Percentiles rank a stretch among this genome's conserved stretches.
Evolutionary conservation across 1,140 invertebrate species (phyloP).

Genomic region (Cotesia typhae): DNA sequence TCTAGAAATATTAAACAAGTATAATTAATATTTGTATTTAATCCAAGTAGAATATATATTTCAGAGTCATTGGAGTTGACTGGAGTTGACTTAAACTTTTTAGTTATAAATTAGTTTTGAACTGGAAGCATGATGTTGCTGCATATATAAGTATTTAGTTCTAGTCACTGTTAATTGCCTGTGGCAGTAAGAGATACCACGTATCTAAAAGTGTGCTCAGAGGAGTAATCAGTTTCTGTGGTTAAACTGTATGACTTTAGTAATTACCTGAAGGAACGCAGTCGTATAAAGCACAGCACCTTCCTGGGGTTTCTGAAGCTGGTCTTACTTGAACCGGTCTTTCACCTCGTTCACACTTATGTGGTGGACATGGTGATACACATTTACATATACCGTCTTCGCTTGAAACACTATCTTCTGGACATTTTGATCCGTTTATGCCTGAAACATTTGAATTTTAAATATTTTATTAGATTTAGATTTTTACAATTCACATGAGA

Average conservation of each 20-base stretch:
- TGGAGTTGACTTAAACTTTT: not conserved
- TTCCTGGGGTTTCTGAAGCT: slow-evolving; percentile 50
- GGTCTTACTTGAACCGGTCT: slow-evolving; percentile 50
- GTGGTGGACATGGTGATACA: slow-evolving; percentile 53
- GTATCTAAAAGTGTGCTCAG: not conserved
- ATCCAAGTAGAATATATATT: no score
- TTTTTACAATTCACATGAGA: no score
- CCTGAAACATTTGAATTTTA: slow-evolving; percentile 40
- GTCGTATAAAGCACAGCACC: slow-evolving; percentile 57
- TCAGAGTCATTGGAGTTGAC: not conserved
- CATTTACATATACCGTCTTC: slow-evolving; percentile 58
- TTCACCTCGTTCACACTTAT: slow-evolving; percentile 50
- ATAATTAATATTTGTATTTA: slow-evolving; percentile 22
- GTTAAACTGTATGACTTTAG: slow-evolving; percentile 35
- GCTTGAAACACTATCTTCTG: slow-evolving; percentile 54
- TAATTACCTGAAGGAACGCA: slow-evolving; percentile 56
- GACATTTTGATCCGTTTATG: slow-evolving; percentile 47
- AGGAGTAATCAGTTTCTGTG: slow-evolving; percentile 28
- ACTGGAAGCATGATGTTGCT: no score
- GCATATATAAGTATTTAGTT: no score
- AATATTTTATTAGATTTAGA: no score
- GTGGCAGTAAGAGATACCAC: not conserved
- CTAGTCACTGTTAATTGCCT: no score
- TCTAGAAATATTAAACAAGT: slow-evolving; percentile 48
- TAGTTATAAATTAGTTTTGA: no score